A percentile compares a stretch with the other conserved stretches of the same genome.
Evolutionary conservation across 1,140 invertebrate genomes (phyloP).

Genomic region (Anadara kagoshimensis): DNA sequence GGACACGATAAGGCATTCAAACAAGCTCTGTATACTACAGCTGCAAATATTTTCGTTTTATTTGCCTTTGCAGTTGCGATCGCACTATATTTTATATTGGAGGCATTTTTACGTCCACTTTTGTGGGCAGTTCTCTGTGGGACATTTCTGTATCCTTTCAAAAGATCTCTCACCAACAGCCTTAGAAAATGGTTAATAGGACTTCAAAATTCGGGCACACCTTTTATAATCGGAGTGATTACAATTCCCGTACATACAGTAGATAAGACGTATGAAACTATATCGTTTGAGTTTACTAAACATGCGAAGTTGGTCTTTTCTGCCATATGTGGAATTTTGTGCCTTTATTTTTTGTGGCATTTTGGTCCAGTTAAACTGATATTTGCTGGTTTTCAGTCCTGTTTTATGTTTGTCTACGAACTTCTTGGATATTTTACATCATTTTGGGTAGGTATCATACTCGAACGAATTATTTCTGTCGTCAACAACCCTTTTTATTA

Average conservation of each 20-base stretch:
- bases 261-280: conserved; percentile 81
- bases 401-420: conserved; percentile 63
- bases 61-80: conserved; percentile 60
- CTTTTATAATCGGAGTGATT: conserved; percentile 80
- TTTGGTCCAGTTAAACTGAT: conserved; percentile 68
- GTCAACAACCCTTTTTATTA: no score
- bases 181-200: conserved; percentile 81
- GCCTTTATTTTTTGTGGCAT: conserved; percentile 68
- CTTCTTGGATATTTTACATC: conserved; percentile 69
- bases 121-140: conserved; percentile 96
- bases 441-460: conserved; percentile 65
- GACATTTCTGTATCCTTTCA: conserved; percentile 91
- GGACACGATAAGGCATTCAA: conserved; percentile 83
- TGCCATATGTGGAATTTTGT: conserved; percentile 56
- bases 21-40: conserved; percentile 73
- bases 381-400: conserved; percentile 49
- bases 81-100: conserved; percentile 88
- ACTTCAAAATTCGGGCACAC: conserved; percentile 74
- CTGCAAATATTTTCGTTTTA: conserved; percentile 70
- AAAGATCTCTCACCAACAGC: conserved; percentile 82
- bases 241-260: conserved; percentile 84
- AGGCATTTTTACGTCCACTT: conserved; percentile 92
- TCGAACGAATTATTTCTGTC: no score
- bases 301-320: conserved; percentile 66
- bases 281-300: conserved; percentile 76